Base-by-base conservation (phyloP, 2,797 vertebrate genomes). In the Sebastes miniatus region DNA sequence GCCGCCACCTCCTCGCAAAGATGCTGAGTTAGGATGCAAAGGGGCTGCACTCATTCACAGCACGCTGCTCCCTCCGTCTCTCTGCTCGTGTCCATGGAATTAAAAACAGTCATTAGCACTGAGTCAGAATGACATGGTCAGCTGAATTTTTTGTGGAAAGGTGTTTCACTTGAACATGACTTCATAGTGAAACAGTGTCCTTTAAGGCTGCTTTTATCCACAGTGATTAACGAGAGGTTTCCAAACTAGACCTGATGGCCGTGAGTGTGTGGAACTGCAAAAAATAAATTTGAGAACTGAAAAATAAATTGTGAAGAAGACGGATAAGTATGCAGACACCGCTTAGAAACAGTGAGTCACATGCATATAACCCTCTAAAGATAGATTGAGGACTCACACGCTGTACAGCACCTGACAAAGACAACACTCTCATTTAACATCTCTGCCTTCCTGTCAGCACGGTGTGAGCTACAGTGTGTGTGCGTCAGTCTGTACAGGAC, bases 21-120 rank as follows among this genome's bases (percentile, higher is more conserved):
- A 85, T 79, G 81, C 83, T 76, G 82, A 91, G 83, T 89, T 84
- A 74, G 74, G 81, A 83, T 83, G 83, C 73, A 84, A 74, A 52
- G 50, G 72, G 72, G 69, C 68, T 59, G 63, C 58, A 66, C 58
- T 34, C 57, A 36, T 66, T 75, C 65, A 63, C 77, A 65, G 25
- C 25, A 27, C 36, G 32, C 22, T 9, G 0, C 71, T 29, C 50
- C n/a, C 27, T 27, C 18, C 29, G 1, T 78, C 36, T 59, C 66
- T 34, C 65, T 52, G 67, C 54, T 58, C 20, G 24, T 59, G 43
- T 69, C 67, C 34, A 20, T 9, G 36, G 39, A 75, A 76, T 78
- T 64, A 58, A 74, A 74, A 74, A 61, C 32, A 32, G 54, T 78
- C 58, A 75, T 76, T 72, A 61, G 18, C 62, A 31, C 59, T 36